Evolutionary conservation across 2,113 vertebrate species (phyloP).

Genomic region (Halcyon senegalensis): DNA sequence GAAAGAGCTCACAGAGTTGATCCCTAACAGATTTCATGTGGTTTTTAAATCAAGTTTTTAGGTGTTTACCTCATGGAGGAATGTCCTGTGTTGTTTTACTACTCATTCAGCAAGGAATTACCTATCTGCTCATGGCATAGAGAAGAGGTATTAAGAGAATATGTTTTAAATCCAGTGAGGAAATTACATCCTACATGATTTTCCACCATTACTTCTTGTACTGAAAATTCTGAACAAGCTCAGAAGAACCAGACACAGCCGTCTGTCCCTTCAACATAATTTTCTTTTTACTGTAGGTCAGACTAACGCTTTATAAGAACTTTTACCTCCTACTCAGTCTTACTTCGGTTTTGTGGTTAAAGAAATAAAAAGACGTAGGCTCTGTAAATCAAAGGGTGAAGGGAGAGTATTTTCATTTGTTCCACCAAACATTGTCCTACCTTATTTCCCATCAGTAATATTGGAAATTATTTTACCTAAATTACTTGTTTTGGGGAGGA

Average conservation of each 20-base stretch:
- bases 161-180: background rate
- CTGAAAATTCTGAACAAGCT: background rate
- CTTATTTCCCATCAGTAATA: background rate
- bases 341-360: constrained; percentile 17
- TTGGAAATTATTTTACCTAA: background rate
- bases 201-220: background rate
- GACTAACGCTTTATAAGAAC: background rate
- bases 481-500: background rate
- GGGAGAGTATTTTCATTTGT: constrained; percentile 3
- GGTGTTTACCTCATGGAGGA: background rate
- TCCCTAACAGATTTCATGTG: background rate
- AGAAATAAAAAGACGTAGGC: background rate
- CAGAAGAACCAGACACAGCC: background rate
- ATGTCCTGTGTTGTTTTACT: background rate
- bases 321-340: background rate
- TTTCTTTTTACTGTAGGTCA: background rate
- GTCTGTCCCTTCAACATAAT: background rate
- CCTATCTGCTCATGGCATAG: background rate
- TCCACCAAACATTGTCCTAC: background rate
- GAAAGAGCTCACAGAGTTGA: background rate
- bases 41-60: background rate
- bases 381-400: background rate
- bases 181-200: background rate
- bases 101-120: background rate
- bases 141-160: background rate